Evolutionary conservation across 2,113 vertebrate genomes (phyloP), one percentile per base, ranked within the genome.

Genomic region (Otocyon megalotis): DNA sequence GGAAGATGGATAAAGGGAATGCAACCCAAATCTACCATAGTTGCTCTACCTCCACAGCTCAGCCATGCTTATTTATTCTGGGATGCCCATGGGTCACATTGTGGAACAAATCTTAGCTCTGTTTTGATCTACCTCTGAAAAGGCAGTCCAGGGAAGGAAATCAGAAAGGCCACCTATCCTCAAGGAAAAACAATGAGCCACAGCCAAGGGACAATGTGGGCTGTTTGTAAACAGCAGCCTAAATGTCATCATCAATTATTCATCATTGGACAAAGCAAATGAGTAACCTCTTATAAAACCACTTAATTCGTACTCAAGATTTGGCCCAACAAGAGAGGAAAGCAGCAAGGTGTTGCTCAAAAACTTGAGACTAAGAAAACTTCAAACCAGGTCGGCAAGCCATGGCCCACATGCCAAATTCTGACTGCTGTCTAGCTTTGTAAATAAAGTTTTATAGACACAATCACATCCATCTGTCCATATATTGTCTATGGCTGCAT

Each of bases 191-290:
- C 96, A 95, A 94, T 91, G 92, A 96, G 93, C 54, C 86, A 74
- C 58, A 94, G 67, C 53, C 92, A 77, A 95, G 94, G 79, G 83
- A 97, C 80, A 84, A 87, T 1, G 3, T 84, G 63, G 65, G 74
- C 74, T 97, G 58, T 97, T 97, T 94, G 86, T 97, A 96, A 97
- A 96, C 94, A 98, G 91, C 65, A 91, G 54, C 83, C 80, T 89
- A 97, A 98, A 97, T 92, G 96, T 95, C 93, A 97, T 87, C 79
- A 88, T 98, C 96, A 96, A 96, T 95, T 97, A 97, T 98, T 97
- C 91, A 97, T 94, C 86, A 86, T 71, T 94, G 67, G 90, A 65
- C 88, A 96, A 97, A 97, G 12, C n/a, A 26, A 90, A 14, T 76
- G 69, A 95, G 69, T 95, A 93, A 92, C 13, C 62, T 80, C 67